Evolutionary conservation across 2,888 invertebrate species (phyloP), one percentile per base, ranked within the genome.

Genomic region (Drosophila hawaiiensis): DNA sequence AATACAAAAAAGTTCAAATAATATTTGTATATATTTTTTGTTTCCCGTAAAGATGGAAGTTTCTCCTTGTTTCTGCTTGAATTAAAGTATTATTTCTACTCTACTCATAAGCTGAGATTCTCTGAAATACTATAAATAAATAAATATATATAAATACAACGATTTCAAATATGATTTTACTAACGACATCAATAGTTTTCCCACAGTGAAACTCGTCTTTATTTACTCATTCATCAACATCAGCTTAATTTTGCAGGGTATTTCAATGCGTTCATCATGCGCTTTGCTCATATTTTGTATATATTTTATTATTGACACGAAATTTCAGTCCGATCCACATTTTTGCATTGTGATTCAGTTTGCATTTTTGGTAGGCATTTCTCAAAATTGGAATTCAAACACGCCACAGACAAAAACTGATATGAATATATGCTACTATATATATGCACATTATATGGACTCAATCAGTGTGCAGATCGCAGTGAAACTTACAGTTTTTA

Each of bases 341-440:
- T 78, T 75, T 80, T 83, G 81, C 81, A 84, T 87, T 84, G 83
- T 87, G 85, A 87, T 84, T 84, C 85, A 81, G 81, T 83, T 82
- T 74, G 87, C 87, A 87, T 74, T 82, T 82, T 73, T 73, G 56
- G 43, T 61, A 68, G 73, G 69, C 78, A 84, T 78, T 83, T 74
- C 72, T 79, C 68, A 67, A 70, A 82, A 73, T 80, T 75, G 64
- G 55, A 76, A 73, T 70, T 68, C 68, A 31, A 37, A 63, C 64
- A 63, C 41, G 16, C 61, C 47, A 47, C 67, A 54, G 41, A 64
- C 37, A 33, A 43, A 25, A 55, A 35, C 5, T n/a, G 5, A 58
- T 50, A 52, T 52, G 16, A 16, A 59, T 12, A 33, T 14, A 22
- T 54, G 19, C 16, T 0, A 37, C 37, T 16, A 25, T 41, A 43